Evolutionary conservation across 2,113 vertebrate genomes (phyloP), one percentile per base, ranked within the genome.

Genomic region (Trematomus loennbergii): DNA sequence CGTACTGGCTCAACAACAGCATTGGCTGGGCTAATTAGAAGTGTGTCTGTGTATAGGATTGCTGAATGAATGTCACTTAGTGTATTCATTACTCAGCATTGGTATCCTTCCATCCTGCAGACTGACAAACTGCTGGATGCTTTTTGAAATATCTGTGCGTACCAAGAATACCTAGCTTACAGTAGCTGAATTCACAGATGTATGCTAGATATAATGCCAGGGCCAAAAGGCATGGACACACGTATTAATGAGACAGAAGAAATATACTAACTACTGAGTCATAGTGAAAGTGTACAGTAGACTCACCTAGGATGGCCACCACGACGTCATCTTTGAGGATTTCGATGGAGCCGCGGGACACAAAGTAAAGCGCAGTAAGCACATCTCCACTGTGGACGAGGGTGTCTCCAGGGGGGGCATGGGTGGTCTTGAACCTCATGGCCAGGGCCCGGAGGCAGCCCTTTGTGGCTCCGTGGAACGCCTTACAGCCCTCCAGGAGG

Each of bases 381-480:
- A 99, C 95, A 43, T 99, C 98, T 25, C 98, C 98, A 49, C 90
- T 87, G 87, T 99, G 98, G 62, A 99, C 98, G n/a, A 99, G 92
- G 3, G 98, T 99, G 87, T 99, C 98, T 61, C 98, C 98, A 7
- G 98, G 98, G 20, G 98, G 98, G 0, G 98, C 97, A 17, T 99
- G 98, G 43, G 97, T 99, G 43, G 97, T 99, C 92, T 99, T 99
- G 93, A 99, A 99, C 87, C 97, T 96, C 97, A 99, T 98, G 88
- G 98, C 98, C 91, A 99, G 92, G 57, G 98, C 98, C 79, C 98
- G 94, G 40, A 99, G 96, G 90, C 98, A 99, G 85, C 98, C 98
- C 93, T 99, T 99, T 72, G 97, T 97, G 52, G 98, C 97, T 0
- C 98, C 98, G 0, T 58, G 85, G 77, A 99, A 99, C 1, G 96